These are phyloP conservation scores for Odontomyia ornata DNA, from an alignment of 2,888 invertebrate genomes.

Conservation along the genomic window DNA sequence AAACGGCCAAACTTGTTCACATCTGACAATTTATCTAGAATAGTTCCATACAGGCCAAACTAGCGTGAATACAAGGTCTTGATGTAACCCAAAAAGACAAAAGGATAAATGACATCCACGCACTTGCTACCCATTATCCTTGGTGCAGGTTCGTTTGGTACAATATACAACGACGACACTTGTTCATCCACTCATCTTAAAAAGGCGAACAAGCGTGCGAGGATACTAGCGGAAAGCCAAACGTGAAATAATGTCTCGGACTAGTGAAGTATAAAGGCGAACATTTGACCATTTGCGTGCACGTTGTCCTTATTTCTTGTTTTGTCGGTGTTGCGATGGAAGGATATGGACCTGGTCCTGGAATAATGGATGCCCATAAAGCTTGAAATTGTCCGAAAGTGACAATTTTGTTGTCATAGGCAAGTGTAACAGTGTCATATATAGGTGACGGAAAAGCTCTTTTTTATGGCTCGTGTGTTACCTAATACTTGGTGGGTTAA, in stretches of 20 bases:
- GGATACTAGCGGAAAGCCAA: slow-evolving; percentile 7
- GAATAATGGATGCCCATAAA: slow-evolving; percentile 40
- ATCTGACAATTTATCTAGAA: slow-evolving; percentile 23
- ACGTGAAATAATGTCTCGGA: neutral
- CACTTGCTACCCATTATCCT: neutral
- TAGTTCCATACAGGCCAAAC: neutral
- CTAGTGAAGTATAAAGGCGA: slow-evolving; percentile 37
- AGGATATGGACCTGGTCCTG: neutral
- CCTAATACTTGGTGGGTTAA: slow-evolving; percentile 29
- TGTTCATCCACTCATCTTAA: neutral
- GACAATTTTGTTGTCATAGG: slow-evolving; percentile 41
- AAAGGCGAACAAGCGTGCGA: neutral
- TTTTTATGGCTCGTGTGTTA: slow-evolving; percentile 31
- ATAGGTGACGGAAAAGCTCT: slow-evolving; percentile 36
- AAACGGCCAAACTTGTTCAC: slow-evolving; percentile 36
- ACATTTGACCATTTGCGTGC: neutral
- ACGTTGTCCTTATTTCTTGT: neutral
- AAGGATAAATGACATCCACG: neutral
- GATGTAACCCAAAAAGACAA: neutral
- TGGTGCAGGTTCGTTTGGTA: neutral
- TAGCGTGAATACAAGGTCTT: neutral
- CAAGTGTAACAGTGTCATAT: slow-evolving; percentile 27
- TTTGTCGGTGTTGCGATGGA: neutral
- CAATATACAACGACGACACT: neutral
- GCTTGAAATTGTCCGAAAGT: slow-evolving; percentile 39